Base-by-base conservation (phyloP, 2,113 vertebrate genomes). In the Aptenodytes forsteri region DNA sequence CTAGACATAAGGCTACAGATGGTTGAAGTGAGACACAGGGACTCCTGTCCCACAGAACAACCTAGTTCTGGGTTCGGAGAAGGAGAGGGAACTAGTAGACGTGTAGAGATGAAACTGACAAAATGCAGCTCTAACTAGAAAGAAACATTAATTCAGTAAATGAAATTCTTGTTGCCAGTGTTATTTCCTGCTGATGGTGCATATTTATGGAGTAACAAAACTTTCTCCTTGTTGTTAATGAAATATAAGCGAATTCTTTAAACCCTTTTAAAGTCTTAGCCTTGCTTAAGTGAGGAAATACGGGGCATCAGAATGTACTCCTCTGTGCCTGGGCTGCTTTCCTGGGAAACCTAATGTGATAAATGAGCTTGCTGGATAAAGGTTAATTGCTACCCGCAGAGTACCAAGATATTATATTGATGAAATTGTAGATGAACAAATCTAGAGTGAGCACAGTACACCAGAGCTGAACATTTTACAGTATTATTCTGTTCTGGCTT, bases 361-460 rank as follows among this genome's bases (percentile, higher is more conserved):
- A 91, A 96, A 97, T 92, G 38, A 85, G 12, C 42, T 78, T 77
- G 40, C 47, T 95, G 58, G 58, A 49, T 59, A 94, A 95, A 95
- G 66, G 58, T 86, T 90, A 94, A 93, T 96, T 96, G 69, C 55
- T 95, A 66, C 8, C 21, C 21, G 7, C 44, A 64, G 69, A 66
- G 38, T 70, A 83, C 55, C 64, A 77, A 84, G 52, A 71, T 75
- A 58, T 58, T 86, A 64, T 77, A 69, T 71, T 58, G 75, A 82
- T 59, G 38, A 95, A 92, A 95, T 13, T 46, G 32, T 66, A 77
- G 62, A 85, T 87, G 55, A 96, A 69, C 65, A 91, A 90, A 90
- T 64, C 72, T 85, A 26, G 42, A 85, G 23, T 40, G 20, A 95
- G 44, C 13, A 71, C 13, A 44, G 54, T 50, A 65, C 17, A 32